Base-by-base conservation (phyloP, 1,140 invertebrate genomes). In the Drosophila carrolli region DNA sequence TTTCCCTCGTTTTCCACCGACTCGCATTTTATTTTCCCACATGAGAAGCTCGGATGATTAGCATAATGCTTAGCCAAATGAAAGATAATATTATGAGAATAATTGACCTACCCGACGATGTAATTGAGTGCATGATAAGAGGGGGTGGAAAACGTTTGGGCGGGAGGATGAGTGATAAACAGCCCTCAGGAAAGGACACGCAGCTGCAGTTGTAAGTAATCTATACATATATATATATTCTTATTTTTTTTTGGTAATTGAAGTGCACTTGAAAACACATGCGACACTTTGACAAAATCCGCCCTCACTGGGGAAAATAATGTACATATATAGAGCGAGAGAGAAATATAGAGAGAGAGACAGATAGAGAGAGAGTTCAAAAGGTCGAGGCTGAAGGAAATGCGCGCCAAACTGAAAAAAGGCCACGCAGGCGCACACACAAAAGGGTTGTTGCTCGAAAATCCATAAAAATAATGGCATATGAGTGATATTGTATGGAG, bases 191-290 rank as follows among this genome's bases (percentile, higher is more conserved):
- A 54, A 61, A 27, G 13, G 51, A 40, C 41, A 53, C 32, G 51
- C 73, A 76, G 73, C 73, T 76, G 73, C 73, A 63, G 48, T 51
- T 71, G 29, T 51, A 57, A 44, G 53, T 48, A 44, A 50, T 62
- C 56, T 41, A 32, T 60, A 43, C 23, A 14, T 23, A 23, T 51
- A 7, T 51, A 14, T 32, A 35, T 35, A 5, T 40, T n/a, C 13
- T 8, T 27, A 7, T 38, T 19, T 38, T 37, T 14, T 11, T 61
- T 37, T 32, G 62, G 62, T 77, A 86, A 83, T 88, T 88, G 71
- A 89, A 88, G 83, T 88, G 83, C 83, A 88, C 83, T 88, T 83
- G 83, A 88, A 83, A 86, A 88, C 83, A 86, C 59, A 86, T 88
- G 83, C 83, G 84, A 86, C 83, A 88, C 82, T 86, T 85, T 77